Evolutionary conservation across 2,888 invertebrate species (phyloP).

Genomic region (Hyppa rectilinea): DNA sequence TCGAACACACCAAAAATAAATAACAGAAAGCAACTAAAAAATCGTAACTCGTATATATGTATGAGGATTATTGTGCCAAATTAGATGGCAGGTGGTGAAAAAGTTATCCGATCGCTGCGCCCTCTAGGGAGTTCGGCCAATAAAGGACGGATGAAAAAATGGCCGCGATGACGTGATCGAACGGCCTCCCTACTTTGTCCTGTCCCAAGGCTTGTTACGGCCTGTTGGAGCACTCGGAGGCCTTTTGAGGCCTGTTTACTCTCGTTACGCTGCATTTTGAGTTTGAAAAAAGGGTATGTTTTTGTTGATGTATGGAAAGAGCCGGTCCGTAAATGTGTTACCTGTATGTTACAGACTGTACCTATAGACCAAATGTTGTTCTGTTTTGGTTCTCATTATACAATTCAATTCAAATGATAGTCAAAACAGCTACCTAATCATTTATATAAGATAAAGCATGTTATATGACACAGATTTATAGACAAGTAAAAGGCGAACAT

Average conservation of each 20-base stretch:
- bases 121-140: constrained; percentile 63
- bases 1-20: constrained; percentile 22
- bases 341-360: neutral
- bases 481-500: neutral
- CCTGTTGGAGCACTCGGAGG: constrained; percentile 27
- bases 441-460: too few species aligned
- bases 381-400: neutral
- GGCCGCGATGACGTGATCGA: constrained; percentile 58
- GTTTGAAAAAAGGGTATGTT: constrained; percentile 17
- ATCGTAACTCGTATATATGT: constrained; percentile 79
- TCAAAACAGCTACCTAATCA: neutral
- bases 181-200: constrained; percentile 29
- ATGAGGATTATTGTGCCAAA: constrained; percentile 80
- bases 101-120: constrained; percentile 65
- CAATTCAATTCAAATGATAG: neutral
- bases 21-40: constrained; percentile 64
- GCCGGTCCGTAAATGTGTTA: neutral
- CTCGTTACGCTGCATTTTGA: constrained; percentile 38
- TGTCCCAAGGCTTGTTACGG: constrained; percentile 36
- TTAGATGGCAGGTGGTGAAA: constrained; percentile 81
- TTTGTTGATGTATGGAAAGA: constrained; percentile 31
- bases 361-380: neutral
- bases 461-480: neutral
- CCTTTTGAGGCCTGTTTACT: constrained; percentile 39
- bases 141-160: constrained; percentile 63